Base-by-base conservation (phyloP, 2,797 vertebrate species). In the Cossypha niveicapilla region DNA sequence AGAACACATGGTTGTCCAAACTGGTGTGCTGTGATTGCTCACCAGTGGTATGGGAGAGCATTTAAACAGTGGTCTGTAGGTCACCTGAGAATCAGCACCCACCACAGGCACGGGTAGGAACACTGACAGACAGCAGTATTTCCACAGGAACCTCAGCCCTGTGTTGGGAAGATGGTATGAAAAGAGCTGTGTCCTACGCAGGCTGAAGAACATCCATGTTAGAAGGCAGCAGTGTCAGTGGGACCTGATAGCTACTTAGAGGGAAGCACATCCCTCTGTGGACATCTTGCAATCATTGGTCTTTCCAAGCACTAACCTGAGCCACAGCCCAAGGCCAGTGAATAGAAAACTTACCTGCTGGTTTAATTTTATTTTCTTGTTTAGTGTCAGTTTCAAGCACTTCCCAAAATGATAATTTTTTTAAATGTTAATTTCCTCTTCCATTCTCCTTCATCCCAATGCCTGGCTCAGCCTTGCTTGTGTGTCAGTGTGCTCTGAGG, bases 341-440 rank as follows among this genome's bases (percentile, higher is more conserved):
- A 80, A n/a, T 18, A 67, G 67, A 92, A 95, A 85, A 45, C 53
- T 27, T 71, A 47, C 18, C 65, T 92, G 50, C 71, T 22, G 7
- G n/a, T 54, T 76, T 50, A 54, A 34, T 39, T 63, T 89, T 74
- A 76, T 65, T 58, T 88, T 78, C 77, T 94, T 81, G 48, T 82
- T 91, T 90, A 80, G 42, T 70, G 63, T 79, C 61, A 77, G 62
- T 95, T 91, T 92, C 71, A 93, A 65, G 53, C 28, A 72, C 18
- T 67, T 60, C 58, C 86, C 73, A 54, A 91, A 93, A 83, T 50
- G 14, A 85, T 10, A 10, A 61, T 88, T 96, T 94, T 94, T 74
- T 47, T 58, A 67, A 67, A 53, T 1, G 0, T 63, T 56, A 19
- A 39, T 41, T 82, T 93, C 60, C 37, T 84, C 21, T 84, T 70